phyloP scores from a whole-genome alignment of 2,888 invertebrate genomes.

The Phyllotreta cruciferae region DNA sequence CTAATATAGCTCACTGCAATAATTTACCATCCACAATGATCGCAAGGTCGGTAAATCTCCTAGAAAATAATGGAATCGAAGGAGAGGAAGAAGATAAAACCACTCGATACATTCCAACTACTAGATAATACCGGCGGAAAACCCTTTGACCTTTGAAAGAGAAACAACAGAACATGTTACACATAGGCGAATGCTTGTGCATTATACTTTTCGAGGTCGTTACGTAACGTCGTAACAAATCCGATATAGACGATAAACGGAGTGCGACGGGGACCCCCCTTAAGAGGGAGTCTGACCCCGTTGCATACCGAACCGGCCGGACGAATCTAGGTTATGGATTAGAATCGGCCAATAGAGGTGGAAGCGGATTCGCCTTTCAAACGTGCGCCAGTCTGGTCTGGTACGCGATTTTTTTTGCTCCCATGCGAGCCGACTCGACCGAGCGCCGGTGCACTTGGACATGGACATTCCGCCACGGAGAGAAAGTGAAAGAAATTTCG shows the following conservation, averaged over 20 bases:
- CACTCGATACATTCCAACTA: no score
- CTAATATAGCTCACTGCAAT: no score
- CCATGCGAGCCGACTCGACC: no score
- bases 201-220: slow-evolving; percentile 25
- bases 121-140: neutral
- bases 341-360: slow-evolving; percentile 29
- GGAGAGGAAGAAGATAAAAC: no score
- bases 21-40: no score
- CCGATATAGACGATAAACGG: slow-evolving; percentile 24
- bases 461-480: no score
- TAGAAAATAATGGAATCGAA: no score
- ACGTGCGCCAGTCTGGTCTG: no score
- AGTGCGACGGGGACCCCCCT: slow-evolving; percentile 29
- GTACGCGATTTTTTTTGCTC: no score
- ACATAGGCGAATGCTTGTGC: slow-evolving; percentile 13
- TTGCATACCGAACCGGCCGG: slow-evolving; percentile 32
- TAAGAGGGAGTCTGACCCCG: slow-evolving; percentile 40
- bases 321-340: slow-evolving; percentile 41
- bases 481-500: no score
- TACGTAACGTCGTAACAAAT: slow-evolving; percentile 27
- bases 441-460: no score
- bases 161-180: neutral
- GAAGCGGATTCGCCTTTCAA: slow-evolving; percentile 5
- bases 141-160: slow-evolving; percentile 1
- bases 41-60: no score